A percentile compares a stretch with the other conserved stretches of the same genome.
phyloP scores from a whole-genome alignment of 2,888 invertebrate species.

The Halictus ligatus region DNA sequence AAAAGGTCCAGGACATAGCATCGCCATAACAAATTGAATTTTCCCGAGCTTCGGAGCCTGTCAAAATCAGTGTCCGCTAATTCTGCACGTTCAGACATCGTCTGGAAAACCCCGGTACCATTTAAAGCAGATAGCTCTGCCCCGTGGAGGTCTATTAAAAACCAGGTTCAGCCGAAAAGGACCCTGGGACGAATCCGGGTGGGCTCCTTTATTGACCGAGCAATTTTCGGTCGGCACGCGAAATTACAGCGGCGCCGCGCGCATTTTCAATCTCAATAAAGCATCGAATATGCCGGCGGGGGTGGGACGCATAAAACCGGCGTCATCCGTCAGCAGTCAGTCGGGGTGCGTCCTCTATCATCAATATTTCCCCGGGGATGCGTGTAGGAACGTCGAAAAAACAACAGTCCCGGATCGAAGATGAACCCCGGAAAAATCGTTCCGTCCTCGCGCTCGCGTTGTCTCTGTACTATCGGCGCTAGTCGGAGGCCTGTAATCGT shows the following conservation, averaged over 20 bases:
- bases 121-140: neutral
- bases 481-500: conserved; percentile 64
- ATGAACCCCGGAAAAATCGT: conserved; percentile 27
- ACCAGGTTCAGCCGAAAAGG: neutral
- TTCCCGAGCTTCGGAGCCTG: no score
- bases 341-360: neutral
- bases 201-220: neutral
- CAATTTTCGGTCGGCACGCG: neutral
- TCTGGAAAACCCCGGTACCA: neutral
- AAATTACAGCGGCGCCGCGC: neutral
- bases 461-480: conserved; percentile 51
- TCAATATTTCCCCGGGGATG: conserved; percentile 38
- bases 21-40: no score
- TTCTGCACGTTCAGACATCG: neutral
- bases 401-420: conserved; percentile 16
- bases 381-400: neutral
- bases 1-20: no score
- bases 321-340: conserved; percentile 35
- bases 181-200: neutral
- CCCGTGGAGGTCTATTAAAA: neutral
- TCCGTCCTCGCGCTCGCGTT: neutral
- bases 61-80: neutral
- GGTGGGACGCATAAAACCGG: conserved; percentile 16
- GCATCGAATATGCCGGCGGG: neutral
- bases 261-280: neutral